These are phyloP conservation scores for Brachirus orientalis DNA, from an alignment of 2,113 vertebrate genomes.

Conservation along the genomic window DNA sequence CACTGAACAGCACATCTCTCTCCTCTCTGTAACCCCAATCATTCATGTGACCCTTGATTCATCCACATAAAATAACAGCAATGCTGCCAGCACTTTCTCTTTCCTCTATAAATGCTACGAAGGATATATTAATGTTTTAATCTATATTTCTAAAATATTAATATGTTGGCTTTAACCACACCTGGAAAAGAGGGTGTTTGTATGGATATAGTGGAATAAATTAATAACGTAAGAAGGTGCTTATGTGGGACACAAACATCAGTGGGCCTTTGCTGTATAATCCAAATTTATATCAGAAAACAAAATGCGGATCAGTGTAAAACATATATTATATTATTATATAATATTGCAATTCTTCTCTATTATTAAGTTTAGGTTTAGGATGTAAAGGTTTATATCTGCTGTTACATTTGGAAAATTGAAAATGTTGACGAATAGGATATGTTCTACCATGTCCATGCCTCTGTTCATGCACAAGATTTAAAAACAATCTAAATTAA, in stretches of 20 bases:
- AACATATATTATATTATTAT: not conserved
- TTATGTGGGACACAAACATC: not conserved
- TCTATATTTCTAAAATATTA: not conserved
- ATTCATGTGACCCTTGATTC: slow-evolving; percentile 41
- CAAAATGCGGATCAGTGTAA: not conserved
- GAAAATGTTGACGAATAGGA: no score
- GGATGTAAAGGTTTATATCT: no score
- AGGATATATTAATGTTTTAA: not conserved
- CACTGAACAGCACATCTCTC: slow-evolving; percentile 50
- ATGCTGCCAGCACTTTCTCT: slow-evolving; percentile 4
- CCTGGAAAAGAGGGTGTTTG: not conserved
- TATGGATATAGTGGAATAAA: not conserved
- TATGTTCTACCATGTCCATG: no score
- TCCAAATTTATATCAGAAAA: not conserved
- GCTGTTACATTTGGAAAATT: no score
- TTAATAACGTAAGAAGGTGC: slow-evolving; percentile 1
- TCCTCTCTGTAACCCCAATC: slow-evolving; percentile 53
- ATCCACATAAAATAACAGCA: slow-evolving; percentile 4
- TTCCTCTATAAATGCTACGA: not conserved
- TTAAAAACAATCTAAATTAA: not conserved
- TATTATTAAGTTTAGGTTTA: no score
- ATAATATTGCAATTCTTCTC: not conserved
- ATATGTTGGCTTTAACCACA: slow-evolving; percentile 1
- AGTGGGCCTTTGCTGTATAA: not conserved
- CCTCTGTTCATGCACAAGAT: not conserved